phyloP scores from a whole-genome alignment of 2,113 vertebrate genomes.

The Anhinga anhinga region DNA sequence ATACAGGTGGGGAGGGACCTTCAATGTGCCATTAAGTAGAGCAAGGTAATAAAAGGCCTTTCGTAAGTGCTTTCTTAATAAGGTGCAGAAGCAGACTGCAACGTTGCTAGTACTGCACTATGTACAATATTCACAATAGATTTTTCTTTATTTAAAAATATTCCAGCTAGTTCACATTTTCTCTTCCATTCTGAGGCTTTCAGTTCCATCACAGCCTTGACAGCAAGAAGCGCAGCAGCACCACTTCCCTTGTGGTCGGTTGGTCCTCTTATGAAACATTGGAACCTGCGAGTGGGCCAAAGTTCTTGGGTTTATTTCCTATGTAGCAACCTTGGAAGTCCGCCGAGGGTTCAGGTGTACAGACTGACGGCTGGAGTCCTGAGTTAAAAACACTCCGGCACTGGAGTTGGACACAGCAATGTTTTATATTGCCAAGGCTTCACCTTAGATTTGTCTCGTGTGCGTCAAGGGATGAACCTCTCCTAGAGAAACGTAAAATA shows the following conservation, averaged over 20 bases:
- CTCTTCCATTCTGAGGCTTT: constrained; percentile 75
- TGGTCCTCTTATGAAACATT: constrained; percentile 75
- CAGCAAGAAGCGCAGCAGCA: constrained; percentile 70
- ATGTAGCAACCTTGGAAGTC: constrained; percentile 61
- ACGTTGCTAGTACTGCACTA: constrained; percentile 78
- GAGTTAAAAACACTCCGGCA: constrained; percentile 77
- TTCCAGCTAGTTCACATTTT: constrained; percentile 85
- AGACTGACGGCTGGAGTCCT: constrained; percentile 76
- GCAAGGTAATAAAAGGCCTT: constrained; percentile 77
- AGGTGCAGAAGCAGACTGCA: constrained; percentile 85
- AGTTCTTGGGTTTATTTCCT: constrained; percentile 45
- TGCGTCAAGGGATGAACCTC: constrained; percentile 66
- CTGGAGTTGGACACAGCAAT: constrained; percentile 70
- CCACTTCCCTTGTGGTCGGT: constrained; percentile 57
- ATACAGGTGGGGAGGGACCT: constrained; percentile 43
- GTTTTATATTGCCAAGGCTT: constrained; percentile 70
- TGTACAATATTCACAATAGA: constrained; percentile 87
- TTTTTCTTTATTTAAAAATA: constrained; percentile 70
- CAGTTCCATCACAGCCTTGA: constrained; percentile 73
- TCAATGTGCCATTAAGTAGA: constrained; percentile 74
- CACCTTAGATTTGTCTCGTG: constrained; percentile 71
- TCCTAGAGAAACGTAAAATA: constrained; percentile 71
- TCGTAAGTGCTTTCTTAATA: constrained; percentile 83
- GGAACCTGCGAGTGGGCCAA: constrained; percentile 67
- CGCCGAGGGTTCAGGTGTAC: constrained; percentile 58